Evolutionary conservation across 1,140 invertebrate genomes (phyloP).

Genomic region (Papilio xuthus): DNA sequence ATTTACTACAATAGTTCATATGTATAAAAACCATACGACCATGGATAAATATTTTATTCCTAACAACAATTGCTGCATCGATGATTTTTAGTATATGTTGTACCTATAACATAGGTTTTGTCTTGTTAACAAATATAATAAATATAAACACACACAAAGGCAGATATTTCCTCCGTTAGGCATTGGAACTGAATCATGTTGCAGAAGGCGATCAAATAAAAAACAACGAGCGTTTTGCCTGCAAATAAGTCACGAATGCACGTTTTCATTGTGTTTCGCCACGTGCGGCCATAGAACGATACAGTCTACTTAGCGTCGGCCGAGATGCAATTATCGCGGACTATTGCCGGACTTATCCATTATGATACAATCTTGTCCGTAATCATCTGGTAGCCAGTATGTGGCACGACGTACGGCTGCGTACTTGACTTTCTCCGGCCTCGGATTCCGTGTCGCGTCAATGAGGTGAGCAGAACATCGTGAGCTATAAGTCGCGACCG

Average conservation of each 20-base stretch:
- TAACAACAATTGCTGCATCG: background rate
- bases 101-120: background rate
- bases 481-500: slow-evolving; percentile 59
- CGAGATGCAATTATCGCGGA: slow-evolving; percentile 53
- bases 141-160: background rate
- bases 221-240: slow-evolving; percentile 16
- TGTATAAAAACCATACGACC: background rate
- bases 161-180: background rate
- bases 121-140: background rate
- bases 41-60: background rate
- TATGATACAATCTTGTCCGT: slow-evolving; percentile 71
- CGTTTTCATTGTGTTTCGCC: slow-evolving; percentile 31
- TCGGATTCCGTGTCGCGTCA: slow-evolving; percentile 72
- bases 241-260: slow-evolving; percentile 27
- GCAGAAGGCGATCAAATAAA: slow-evolving; percentile 3
- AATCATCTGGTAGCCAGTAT: slow-evolving; percentile 65
- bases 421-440: slow-evolving; percentile 76
- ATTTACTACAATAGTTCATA: slow-evolving; percentile 6
- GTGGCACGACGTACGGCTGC: slow-evolving; percentile 64
- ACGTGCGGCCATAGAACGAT: slow-evolving; percentile 56
- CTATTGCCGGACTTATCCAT: slow-evolving; percentile 65
- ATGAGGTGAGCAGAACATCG: slow-evolving; percentile 70
- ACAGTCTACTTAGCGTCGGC: slow-evolving; percentile 60
- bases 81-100: background rate
- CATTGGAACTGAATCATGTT: background rate